Percentiles rank a stretch among this genome's conserved stretches.
phyloP scores from a whole-genome alignment of 2,888 invertebrate genomes.

The Furcula furcula region DNA sequence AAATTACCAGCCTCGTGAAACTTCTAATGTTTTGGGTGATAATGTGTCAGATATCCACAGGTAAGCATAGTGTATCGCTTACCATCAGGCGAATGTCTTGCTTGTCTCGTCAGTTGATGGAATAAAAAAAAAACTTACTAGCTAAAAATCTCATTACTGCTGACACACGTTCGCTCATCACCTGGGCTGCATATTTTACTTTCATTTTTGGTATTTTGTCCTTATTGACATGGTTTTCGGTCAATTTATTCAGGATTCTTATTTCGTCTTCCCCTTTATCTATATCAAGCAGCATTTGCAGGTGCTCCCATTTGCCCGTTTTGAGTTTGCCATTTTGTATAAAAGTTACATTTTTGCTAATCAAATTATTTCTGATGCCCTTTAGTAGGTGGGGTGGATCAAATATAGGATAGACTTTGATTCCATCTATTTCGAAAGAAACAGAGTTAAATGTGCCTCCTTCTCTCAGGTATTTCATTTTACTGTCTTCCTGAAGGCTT shows the following conservation, averaged over 20 bases:
- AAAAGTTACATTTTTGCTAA: slow-evolving; percentile 2
- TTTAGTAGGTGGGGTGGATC: slow-evolving; percentile 3
- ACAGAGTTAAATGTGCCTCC: background rate
- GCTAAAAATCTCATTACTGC: slow-evolving; percentile 2
- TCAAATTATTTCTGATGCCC: slow-evolving; percentile 2
- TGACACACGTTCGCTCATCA: slow-evolving; percentile 23
- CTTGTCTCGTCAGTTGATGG: too few relatives aligned
- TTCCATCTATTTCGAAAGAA: background rate
- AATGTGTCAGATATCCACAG: too few relatives aligned
- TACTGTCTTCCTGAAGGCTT: background rate
- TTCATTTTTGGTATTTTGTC: slow-evolving; percentile 22
- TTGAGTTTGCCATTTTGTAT: background rate
- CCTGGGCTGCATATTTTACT: slow-evolving; percentile 19
- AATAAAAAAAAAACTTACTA: background rate
- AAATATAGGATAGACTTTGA: slow-evolving; percentile 2
- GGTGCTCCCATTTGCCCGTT: slow-evolving; percentile 4
- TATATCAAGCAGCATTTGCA: slow-evolving; percentile 3
- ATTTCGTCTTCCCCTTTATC: background rate
- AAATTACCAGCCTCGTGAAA: too few relatives aligned
- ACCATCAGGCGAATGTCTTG: background rate
- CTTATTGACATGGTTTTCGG: background rate
- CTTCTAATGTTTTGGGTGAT: too few relatives aligned
- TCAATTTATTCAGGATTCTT: background rate
- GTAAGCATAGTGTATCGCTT: background rate
- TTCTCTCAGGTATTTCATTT: background rate